Percentiles rank a stretch among this genome's conserved stretches.
Conservation (phyloP, 1,140 invertebrate species). For the Bombus pyrosoma region DNA sequence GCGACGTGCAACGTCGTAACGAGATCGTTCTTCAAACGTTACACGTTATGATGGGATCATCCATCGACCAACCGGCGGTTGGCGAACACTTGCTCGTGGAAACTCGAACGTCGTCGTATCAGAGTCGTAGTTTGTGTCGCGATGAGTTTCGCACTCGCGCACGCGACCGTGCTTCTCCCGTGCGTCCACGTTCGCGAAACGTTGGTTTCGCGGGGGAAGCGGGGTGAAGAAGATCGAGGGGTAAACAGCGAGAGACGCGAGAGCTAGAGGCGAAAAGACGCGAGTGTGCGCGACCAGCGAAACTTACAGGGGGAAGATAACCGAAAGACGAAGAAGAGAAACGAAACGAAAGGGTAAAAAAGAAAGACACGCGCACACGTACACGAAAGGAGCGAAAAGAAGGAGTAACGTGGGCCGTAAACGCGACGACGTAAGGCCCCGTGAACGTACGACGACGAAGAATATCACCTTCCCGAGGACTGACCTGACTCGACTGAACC, state of each 20-base stretch:
- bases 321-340: background rate
- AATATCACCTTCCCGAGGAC: slow-evolving; percentile 76
- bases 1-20: background rate
- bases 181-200: slow-evolving; percentile 18
- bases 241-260: background rate
- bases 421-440: slow-evolving; percentile 55
- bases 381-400: slow-evolving; percentile 7
- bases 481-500: slow-evolving; percentile 80
- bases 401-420: slow-evolving; percentile 44
- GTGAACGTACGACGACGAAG: slow-evolving; percentile 59
- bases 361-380: slow-evolving; percentile 25
- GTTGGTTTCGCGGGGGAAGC: slow-evolving; percentile 2
- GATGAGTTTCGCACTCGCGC: slow-evolving; percentile 28
- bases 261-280: background rate
- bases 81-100: background rate
- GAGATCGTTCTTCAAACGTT: slow-evolving; percentile 1
- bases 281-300: background rate
- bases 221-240: slow-evolving; percentile 15
- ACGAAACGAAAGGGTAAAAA: background rate
- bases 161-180: slow-evolving; percentile 15
- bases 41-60: too few relatives aligned
- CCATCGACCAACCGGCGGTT: background rate
- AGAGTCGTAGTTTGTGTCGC: slow-evolving; percentile 1
- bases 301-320: background rate
- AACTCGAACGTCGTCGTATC: slow-evolving; percentile 1